phyloP scores from a whole-genome alignment of 1,140 invertebrate species.

The Colletes gigas region DNA sequence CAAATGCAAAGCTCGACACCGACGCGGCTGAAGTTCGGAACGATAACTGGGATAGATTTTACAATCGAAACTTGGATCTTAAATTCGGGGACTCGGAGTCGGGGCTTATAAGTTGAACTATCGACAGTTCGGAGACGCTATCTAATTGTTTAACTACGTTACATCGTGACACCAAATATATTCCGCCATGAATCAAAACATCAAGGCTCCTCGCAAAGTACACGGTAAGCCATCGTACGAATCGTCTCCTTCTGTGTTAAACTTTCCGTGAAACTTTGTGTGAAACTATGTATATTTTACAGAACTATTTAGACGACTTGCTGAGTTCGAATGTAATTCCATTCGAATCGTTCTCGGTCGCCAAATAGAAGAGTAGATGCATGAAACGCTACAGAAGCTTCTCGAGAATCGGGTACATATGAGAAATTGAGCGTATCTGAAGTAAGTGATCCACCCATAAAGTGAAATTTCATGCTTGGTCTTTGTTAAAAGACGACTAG shows the following conservation, averaged over 20 bases:
- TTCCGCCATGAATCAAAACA: constrained; percentile 16
- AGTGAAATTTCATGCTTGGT: neutral
- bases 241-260: constrained; percentile 33
- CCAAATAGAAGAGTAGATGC: neutral
- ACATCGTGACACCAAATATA: constrained; percentile 5
- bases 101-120: neutral
- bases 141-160: constrained; percentile 20
- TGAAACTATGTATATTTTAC: constrained; percentile 38
- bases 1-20: neutral
- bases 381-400: neutral
- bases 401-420: neutral
- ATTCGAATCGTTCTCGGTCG: neutral
- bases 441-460: neutral
- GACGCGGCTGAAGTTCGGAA: neutral
- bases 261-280: constrained; percentile 35
- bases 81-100: neutral
- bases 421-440: neutral
- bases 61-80: neutral
- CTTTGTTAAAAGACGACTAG: neutral
- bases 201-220: neutral
- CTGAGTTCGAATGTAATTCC: neutral
- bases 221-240: constrained; percentile 34
- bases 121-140: neutral
- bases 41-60: neutral
- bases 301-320: constrained; percentile 40